Evolutionary conservation across 2,113 vertebrate genomes (phyloP), one percentile per base, ranked within the genome.

Genomic region (Oreamnos americanus): DNA sequence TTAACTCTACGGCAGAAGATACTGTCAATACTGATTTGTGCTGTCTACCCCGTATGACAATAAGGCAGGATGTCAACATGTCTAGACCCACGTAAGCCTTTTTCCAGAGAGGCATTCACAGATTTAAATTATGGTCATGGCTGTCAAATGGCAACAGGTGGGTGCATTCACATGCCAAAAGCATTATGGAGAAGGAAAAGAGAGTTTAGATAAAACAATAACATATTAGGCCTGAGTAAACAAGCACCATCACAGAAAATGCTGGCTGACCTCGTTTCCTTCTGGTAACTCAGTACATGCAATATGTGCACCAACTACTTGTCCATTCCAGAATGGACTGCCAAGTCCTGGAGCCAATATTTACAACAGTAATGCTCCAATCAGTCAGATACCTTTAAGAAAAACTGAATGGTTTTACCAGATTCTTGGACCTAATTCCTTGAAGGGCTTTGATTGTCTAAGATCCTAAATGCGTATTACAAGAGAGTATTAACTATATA

Each of bases 121-220:
- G 79, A 94, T 94, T 98, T 96, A 97, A 98, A 98, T 98, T 97
- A 98, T 84, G 96, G 86, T 94, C 71, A 57, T 47, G 90, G 90
- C 28, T 97, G 88, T 98, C 98, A 98, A 98, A 97, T 97, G 96
- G 83, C 94, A 98, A 98, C 97, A 99, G 98, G 94, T 98, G 96
- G 96, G 92, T 96, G 95, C 76, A 86, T 98, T 86, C 87, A 92
- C n/a, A 88, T 97, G 96, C 97, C 97, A 98, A 98, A 98, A 98
- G 82, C 21, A 55, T 87, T 96, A 74, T 0, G 90, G n/a, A 97
- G 98, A 97, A 98, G 98, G 97, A 98, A 98, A 97, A 98, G 95
- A 98, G 98, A 98, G 94, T 97, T 96, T 97, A 94, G 97, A 96
- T 43, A 96, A 91, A 98, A 98, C 96, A 98, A 97, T 98, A 98